Evolutionary conservation across 2,113 vertebrate genomes (phyloP), one percentile per base, ranked within the genome.

Genomic region (Prolemur simus): DNA sequence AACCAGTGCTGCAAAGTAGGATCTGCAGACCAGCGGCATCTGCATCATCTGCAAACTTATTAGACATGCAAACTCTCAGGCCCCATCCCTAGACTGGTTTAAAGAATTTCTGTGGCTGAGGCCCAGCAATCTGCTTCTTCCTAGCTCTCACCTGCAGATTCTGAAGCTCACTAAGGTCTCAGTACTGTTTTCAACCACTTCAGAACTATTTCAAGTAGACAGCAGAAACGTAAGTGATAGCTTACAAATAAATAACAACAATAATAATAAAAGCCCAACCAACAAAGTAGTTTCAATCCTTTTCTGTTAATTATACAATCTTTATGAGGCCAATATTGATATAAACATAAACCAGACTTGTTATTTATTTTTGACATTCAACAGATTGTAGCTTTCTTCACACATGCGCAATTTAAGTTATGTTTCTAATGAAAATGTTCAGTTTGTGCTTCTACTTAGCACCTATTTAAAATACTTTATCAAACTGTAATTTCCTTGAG

Each of bases 391-490:
- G 45, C 64, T 97, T 94, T 93, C 94, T 92, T 95, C 88, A 91
- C 29, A 29, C 82, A 64, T 81, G 63, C 52, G 54, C 6, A 39
- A 52, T 49, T 80, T 95, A 96, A 74, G 58, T 81, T 95, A 96
- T 78, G 58, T 81, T 95, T 96, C 94, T 87, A 94, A 96, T 93
- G 88, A 92, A 96, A 95, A 84, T 80, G 74, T 89, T 84, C 71
- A 71, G 77, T 77, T 95, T 97, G 86, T 91, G 87, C 77, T 97
- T 97, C 92, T 94, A 91, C 76, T 96, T 96, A 96, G 89, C 83
- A 97, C 64, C 80, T 97, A 91, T 95, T 96, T 95, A 93, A 97
- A 96, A 81, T 95, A 96, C 84, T 73, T 97, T 93, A 96, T 96
- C 86, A 97, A 94, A 97, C 52, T 93, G 58, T 84, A 77, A 92